phyloP scores from a whole-genome alignment of 2,888 invertebrate genomes.

The Melieria omissa region DNA sequence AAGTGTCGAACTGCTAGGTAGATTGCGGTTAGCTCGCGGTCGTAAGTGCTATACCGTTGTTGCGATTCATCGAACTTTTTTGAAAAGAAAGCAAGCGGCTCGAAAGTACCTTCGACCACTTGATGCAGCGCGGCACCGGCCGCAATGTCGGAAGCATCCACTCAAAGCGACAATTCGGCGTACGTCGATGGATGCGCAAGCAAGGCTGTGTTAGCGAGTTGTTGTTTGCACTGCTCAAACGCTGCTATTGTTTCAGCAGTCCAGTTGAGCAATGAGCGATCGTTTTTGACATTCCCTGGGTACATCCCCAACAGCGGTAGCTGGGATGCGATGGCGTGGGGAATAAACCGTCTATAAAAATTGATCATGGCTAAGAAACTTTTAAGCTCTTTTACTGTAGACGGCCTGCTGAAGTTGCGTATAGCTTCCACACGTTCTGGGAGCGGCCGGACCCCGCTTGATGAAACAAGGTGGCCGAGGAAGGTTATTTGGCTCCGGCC shows the following conservation, averaged over 20 bases:
- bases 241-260: background rate
- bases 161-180: slow-evolving; percentile 25
- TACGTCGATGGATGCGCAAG: slow-evolving; percentile 17
- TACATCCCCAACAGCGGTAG: background rate
- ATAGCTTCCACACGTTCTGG: slow-evolving; percentile 42
- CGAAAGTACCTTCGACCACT: slow-evolving; percentile 42
- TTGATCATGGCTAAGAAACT: background rate
- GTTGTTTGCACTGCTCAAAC: too few relatives aligned
- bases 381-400: background rate
- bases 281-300: background rate
- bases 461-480: slow-evolving; percentile 10
- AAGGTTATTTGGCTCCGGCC: slow-evolving; percentile 20
- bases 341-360: background rate
- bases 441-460: slow-evolving; percentile 29
- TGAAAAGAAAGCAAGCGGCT: slow-evolving; percentile 53
- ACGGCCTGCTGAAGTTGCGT: background rate
- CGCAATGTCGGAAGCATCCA: slow-evolving; percentile 34
- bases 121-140: slow-evolving; percentile 35
- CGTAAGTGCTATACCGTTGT: slow-evolving; percentile 28
- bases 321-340: background rate
- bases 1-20: slow-evolving; percentile 55
- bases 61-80: slow-evolving; percentile 44
- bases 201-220: background rate
- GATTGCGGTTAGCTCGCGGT: slow-evolving; percentile 59
- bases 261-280: background rate